phyloP scores from a whole-genome alignment of 2,797 vertebrate species.

The Dendrocincla tyrannina region DNA sequence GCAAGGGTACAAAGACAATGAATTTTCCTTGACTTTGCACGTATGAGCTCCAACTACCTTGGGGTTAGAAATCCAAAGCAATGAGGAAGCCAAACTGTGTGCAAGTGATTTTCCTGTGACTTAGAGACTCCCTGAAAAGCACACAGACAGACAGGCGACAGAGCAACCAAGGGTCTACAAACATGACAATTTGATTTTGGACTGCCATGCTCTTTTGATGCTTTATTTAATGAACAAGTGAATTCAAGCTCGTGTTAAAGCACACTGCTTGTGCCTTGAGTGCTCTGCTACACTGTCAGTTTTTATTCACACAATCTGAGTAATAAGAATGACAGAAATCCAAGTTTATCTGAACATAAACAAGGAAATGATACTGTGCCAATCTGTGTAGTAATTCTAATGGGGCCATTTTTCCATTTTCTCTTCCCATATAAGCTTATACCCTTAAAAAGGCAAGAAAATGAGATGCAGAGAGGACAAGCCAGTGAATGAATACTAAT shows the following conservation, averaged over 20 bases:
- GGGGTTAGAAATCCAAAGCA: not conserved
- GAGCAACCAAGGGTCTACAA: not conserved
- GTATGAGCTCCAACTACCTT: not conserved
- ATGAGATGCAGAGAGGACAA: not conserved
- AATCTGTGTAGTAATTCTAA: not conserved
- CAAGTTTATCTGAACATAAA: conserved; percentile 13
- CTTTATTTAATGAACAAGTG: not conserved
- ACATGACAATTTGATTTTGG: not conserved
- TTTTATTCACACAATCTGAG: not conserved
- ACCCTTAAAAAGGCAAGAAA: not conserved
- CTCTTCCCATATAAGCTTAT: not conserved
- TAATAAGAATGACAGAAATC: not conserved
- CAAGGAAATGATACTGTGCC: not conserved
- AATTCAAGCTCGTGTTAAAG: not conserved
- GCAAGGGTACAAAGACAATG: not conserved
- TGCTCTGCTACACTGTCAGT: not conserved
- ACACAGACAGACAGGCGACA: not conserved
- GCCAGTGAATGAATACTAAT: not conserved
- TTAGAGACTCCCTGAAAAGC: not conserved
- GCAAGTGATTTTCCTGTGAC: not conserved
- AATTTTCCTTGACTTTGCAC: not conserved
- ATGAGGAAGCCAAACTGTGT: not conserved
- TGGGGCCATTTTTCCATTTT: not conserved
- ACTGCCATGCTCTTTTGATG: not conserved
- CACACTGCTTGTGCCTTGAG: not conserved